Percentiles rank a stretch among this genome's conserved stretches.
Conservation (phyloP, 2,888 invertebrate species). For the Andrena bicolor region DNA sequence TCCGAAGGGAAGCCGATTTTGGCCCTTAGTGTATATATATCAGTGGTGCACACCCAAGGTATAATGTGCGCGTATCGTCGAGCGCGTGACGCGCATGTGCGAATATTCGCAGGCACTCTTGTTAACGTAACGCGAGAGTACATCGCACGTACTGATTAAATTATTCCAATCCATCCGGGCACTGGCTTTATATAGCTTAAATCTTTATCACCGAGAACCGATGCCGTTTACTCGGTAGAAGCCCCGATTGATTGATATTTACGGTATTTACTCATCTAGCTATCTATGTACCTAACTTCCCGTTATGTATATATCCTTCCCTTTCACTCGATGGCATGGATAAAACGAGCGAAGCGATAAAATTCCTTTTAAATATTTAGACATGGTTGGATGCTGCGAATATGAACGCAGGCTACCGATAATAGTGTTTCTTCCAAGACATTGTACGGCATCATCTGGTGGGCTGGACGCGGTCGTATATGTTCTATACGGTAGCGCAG, state of each 20-base stretch:
- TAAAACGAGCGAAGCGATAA: constrained; percentile 30
- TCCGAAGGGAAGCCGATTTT: too few relatives aligned
- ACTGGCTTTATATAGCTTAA: neutral
- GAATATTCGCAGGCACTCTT: constrained; percentile 64
- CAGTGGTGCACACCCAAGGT: constrained; percentile 27
- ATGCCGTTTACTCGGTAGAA: neutral
- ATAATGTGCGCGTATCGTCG: constrained; percentile 35
- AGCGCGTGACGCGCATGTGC: constrained; percentile 12
- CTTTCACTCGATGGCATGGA: neutral
- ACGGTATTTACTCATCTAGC: constrained; percentile 20
- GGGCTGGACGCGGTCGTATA: neutral
- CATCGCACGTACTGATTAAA: constrained; percentile 35
- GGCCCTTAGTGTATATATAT: too few relatives aligned
- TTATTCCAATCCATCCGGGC: neutral
- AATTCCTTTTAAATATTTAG: constrained; percentile 6
- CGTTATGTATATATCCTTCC: constrained; percentile 4
- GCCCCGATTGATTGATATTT: neutral
- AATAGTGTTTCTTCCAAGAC: neutral
- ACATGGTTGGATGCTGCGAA: constrained; percentile 7
- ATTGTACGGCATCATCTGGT: neutral
- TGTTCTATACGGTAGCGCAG: too few relatives aligned
- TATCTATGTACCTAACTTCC: constrained; percentile 26
- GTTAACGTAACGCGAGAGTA: constrained; percentile 46
- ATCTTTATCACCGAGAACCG: neutral
- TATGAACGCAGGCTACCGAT: neutral